Base-by-base conservation (phyloP, 2,113 vertebrate genomes). In the Perca flavescens region DNA sequence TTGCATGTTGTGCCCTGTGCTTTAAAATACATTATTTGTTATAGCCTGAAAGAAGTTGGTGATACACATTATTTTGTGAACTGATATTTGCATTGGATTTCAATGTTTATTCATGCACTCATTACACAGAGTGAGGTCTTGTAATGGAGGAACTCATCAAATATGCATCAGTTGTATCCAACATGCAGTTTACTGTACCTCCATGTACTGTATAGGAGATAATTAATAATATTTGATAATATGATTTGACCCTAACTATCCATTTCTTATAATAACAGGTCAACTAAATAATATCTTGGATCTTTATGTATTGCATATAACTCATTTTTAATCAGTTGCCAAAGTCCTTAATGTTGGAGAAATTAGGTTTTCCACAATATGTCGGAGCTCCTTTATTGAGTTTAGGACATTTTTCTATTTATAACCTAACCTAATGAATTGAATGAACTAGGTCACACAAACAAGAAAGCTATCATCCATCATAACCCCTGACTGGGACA, bases 101-200 rank as follows among this genome's bases (percentile, higher is more conserved):
- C 5, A 62, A 34, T n/a, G 15, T 53, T 80, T 84, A 86, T 84
- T 43, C 73, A 82, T 84, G 64, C 75, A 17, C 46, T 86, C 78
- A 68, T 80, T 80, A 79, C 53, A 61, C 54, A 68, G 31, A 54
- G 40, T 58, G 64, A 63, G 1, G 36, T 74, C 50, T 25, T 84
- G 79, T 74, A 82, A 34, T 75, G 54, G 73, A 69, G 52, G 61
- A 82, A 28, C 63, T 86, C 63, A 69, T 84, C 46, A 83, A 85
- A 76, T 79, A 86, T 86, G 72, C 72, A 89, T 79, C n/a, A 74
- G 19, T 78, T 85, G 66, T 75, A 68, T 74, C 3, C 52, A 73
- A 31, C 16, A 65, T 58, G 31, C 8, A 68, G 65, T 87, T 79
- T 80, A 40, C 40, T 40, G 9, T 2, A 79, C 67, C 57, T 56